These are phyloP conservation scores for Callyntrura guangdongensis DNA, from an alignment of 2,888 invertebrate species.

Conservation along the genomic window DNA sequence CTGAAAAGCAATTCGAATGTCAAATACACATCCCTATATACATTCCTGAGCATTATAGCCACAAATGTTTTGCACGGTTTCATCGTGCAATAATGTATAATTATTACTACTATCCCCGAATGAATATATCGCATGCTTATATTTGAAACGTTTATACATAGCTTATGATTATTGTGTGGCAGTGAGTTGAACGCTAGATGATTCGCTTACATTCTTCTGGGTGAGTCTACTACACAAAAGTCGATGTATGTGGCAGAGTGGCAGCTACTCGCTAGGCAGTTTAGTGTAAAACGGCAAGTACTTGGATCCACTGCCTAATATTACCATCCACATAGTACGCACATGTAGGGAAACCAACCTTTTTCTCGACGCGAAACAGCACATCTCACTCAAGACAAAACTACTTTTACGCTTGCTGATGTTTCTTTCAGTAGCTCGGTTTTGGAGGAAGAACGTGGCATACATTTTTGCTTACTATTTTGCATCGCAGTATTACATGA, in stretches of 20 bases:
- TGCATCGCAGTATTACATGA: slow-evolving; percentile 70
- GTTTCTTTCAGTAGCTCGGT: slow-evolving; percentile 29
- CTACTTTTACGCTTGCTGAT: neutral
- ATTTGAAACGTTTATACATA: too few species aligned
- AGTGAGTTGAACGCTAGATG: neutral
- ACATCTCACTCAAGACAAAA: slow-evolving; percentile 29
- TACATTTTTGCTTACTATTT: slow-evolving; percentile 45
- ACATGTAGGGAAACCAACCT: slow-evolving; percentile 62
- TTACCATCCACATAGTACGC: slow-evolving; percentile 50
- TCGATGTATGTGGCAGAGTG: neutral
- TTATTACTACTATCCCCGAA: neutral
- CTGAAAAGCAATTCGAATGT: neutral
- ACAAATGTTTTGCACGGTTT: neutral
- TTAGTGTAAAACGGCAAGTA: slow-evolving; percentile 34
- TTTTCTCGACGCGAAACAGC: slow-evolving; percentile 56
- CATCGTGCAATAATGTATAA: slow-evolving; percentile 1
- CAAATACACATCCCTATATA: neutral
- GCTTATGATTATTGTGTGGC: too few species aligned
- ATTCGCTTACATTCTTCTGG: neutral
- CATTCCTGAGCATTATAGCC: neutral
- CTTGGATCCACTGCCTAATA: slow-evolving; percentile 15
- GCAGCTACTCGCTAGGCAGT: neutral
- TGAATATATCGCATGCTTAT: neutral
- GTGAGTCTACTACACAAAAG: slow-evolving; percentile 20
- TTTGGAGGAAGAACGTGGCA: slow-evolving; percentile 56